phyloP scores from a whole-genome alignment of 2,113 vertebrate genomes.

The Syngnathus floridae region DNA sequence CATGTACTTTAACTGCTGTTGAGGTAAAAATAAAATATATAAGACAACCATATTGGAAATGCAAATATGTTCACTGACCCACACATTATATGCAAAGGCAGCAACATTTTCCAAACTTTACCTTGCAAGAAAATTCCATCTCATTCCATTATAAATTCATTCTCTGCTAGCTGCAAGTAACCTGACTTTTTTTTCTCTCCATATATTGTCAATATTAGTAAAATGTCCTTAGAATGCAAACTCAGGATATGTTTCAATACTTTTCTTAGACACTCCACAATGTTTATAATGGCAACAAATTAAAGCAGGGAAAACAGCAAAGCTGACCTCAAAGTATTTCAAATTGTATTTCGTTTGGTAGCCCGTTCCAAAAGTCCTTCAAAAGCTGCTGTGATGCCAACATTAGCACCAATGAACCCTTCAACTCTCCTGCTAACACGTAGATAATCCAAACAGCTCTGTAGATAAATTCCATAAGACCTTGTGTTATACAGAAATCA shows the following conservation, averaged over 20 bases:
- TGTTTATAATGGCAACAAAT: too few species aligned
- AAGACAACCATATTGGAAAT: constrained; percentile 29
- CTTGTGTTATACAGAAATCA: constrained; percentile 16
- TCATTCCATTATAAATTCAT: constrained; percentile 13
- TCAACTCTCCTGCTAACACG: constrained; percentile 17
- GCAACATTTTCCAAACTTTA: constrained; percentile 41
- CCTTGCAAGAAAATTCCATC: constrained; percentile 47
- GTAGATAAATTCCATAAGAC: constrained; percentile 34
- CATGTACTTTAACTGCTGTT: constrained; percentile 21
- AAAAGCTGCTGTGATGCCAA: constrained; percentile 16
- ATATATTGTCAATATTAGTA: constrained; percentile 34
- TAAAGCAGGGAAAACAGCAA: neutral
- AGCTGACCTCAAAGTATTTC: neutral
- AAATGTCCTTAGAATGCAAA: constrained; percentile 41
- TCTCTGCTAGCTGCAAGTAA: constrained; percentile 45
- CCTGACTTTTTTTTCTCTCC: constrained; percentile 45
- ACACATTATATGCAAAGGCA: constrained; percentile 47
- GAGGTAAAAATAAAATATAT: constrained; percentile 8
- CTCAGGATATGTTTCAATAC: neutral
- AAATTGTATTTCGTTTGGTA: neutral
- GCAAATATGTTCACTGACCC: constrained; percentile 38
- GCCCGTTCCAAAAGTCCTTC: neutral
- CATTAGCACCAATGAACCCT: constrained; percentile 14
- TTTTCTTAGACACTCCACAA: neutral
- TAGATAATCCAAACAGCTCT: constrained; percentile 31